These are phyloP conservation scores for Sipha flava DNA, from an alignment of 1,140 invertebrate species.

Conservation along the genomic window DNA sequence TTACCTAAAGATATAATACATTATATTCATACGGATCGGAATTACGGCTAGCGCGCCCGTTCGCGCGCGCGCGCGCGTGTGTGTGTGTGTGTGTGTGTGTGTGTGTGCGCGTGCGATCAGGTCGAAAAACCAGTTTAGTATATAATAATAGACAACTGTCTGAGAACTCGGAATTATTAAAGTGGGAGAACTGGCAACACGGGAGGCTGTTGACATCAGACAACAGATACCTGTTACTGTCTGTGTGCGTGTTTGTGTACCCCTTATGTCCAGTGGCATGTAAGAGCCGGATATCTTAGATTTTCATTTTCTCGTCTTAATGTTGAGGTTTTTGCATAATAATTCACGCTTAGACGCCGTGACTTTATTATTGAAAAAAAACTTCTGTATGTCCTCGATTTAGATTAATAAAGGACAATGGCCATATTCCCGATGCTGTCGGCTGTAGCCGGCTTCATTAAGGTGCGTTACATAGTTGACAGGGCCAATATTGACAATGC, in stretches of 20 bases:
- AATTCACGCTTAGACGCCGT: no score
- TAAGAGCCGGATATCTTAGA: no score
- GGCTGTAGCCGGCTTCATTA: slow-evolving; percentile 74
- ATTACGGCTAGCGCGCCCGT: background rate
- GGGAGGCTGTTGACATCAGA: slow-evolving; percentile 28
- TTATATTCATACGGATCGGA: background rate
- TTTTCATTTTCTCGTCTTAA: background rate
- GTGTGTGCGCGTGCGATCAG: background rate
- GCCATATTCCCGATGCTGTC: slow-evolving; percentile 71
- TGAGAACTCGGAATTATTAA: background rate
- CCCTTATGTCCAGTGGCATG: background rate
- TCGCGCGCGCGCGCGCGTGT: background rate
- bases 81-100: background rate
- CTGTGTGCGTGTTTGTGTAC: background rate
- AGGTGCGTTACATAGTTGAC: slow-evolving; percentile 75
- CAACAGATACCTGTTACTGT: slow-evolving; percentile 15
- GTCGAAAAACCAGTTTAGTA: slow-evolving; percentile 23
- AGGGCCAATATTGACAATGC: slow-evolving; percentile 82
- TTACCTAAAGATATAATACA: background rate
- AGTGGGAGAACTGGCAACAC: slow-evolving; percentile 10
- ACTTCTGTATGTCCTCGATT: background rate
- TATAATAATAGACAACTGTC: background rate
- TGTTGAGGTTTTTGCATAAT: no score
- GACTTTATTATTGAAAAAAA: background rate
- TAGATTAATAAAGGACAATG: slow-evolving; percentile 47